These are phyloP conservation scores for Sitophilus oryzae DNA, from an alignment of 1,140 invertebrate genomes.

Conservation along the genomic window DNA sequence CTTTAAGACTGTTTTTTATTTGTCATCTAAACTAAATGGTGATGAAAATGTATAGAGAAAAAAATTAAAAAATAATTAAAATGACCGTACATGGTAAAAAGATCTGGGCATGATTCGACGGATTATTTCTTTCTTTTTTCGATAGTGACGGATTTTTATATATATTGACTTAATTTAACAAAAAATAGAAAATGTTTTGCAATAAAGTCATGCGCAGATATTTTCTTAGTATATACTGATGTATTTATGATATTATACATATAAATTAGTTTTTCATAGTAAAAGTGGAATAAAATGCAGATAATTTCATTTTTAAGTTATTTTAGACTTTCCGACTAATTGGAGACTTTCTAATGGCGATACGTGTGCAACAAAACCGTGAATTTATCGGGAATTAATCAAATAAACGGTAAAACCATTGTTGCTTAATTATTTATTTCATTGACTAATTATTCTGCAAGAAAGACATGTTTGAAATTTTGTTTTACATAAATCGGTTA, in stretches of 20 bases:
- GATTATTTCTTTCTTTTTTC: too few species aligned
- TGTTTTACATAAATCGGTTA: not conserved
- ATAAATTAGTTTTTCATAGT: not conserved
- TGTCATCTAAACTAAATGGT: constrained; percentile 28
- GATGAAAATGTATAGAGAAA: constrained; percentile 19
- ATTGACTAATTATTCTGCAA: not conserved
- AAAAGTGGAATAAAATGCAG: not conserved
- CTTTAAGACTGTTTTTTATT: constrained; percentile 12
- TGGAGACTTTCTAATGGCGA: too few species aligned
- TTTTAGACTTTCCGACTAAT: not conserved
- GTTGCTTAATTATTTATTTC: not conserved
- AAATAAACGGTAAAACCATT: too few species aligned
- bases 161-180: not conserved
- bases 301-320: not conserved
- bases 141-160: not conserved
- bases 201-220: constrained; percentile 27
- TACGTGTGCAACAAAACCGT: too few species aligned
- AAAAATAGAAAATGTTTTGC: constrained; percentile 9
- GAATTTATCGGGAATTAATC: too few species aligned
- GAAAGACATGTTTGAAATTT: not conserved
- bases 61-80: constrained; percentile 26
- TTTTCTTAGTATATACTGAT: constrained; percentile 20
- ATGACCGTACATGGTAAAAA: constrained; percentile 35
- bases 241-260: constrained; percentile 16
- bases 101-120: constrained; percentile 29